Conservation (phyloP, 2,113 vertebrate genomes). For the Oncorhynchus masou region DNA sequence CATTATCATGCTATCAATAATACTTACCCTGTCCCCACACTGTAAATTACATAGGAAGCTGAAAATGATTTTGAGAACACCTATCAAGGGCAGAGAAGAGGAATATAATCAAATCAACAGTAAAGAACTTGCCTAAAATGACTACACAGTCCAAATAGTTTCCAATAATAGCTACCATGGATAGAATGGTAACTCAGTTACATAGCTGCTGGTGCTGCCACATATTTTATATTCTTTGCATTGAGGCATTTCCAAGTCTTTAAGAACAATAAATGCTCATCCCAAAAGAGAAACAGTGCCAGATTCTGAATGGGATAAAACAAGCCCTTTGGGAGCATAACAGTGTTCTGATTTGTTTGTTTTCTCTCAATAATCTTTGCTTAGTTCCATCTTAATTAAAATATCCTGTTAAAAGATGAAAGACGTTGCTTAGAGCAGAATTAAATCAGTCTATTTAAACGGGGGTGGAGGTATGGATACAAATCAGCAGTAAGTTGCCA, state of each 20-base stretch:
- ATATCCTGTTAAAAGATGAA: too few species aligned
- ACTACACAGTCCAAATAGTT: not conserved
- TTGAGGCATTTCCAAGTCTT: too few species aligned
- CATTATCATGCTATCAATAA: not conserved
- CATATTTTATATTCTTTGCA: too few species aligned
- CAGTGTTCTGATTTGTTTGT: not conserved
- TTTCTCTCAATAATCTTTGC: too few species aligned
- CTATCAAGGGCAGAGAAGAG: not conserved
- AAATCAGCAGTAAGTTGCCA: not conserved
- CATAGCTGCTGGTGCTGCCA: too few species aligned
- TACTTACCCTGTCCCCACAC: not conserved
- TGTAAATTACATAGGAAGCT: not conserved
- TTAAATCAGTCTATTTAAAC: not conserved
- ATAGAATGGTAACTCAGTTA: not conserved
- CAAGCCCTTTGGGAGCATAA: not conserved
- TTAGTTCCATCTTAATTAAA: too few species aligned
- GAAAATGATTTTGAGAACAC: slow-evolving; percentile 2
- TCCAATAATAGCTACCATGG: not conserved
- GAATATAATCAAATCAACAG: not conserved
- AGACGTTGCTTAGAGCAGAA: not conserved
- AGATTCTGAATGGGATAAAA: not conserved
- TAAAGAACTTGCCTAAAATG: not conserved
- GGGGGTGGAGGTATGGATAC: not conserved
- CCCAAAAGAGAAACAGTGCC: too few species aligned
- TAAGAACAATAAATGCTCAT: too few species aligned